phyloP scores from a whole-genome alignment of 30 jellyfish, hydroid and myxozoan genomes.

The Chrysaora quinquecirrha region DNA sequence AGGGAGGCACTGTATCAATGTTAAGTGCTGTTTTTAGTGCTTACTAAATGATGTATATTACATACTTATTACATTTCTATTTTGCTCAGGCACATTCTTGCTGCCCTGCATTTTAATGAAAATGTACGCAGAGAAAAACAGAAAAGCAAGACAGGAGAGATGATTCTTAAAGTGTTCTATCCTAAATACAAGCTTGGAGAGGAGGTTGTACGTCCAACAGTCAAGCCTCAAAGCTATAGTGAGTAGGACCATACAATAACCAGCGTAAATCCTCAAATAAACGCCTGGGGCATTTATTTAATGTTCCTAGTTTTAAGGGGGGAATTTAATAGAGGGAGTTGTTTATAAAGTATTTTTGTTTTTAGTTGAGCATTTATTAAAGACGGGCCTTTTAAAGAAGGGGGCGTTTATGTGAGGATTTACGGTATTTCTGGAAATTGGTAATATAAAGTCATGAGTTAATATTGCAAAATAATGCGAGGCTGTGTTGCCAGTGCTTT shows the following conservation, averaged over 20 bases:
- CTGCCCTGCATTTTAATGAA: slow-evolving; percentile 30
- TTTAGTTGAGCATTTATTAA: neutral
- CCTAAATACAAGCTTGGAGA: too few relatives aligned
- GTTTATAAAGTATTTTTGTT: neutral
- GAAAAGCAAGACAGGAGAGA: slow-evolving; percentile 18
- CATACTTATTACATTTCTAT: neutral
- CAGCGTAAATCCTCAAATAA: too few relatives aligned
- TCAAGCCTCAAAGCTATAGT: neutral
- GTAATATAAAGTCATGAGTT: neutral
- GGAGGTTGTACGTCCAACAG: slow-evolving; percentile 27
- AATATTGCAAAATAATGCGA: neutral
- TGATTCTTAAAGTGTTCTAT: slow-evolving; percentile 22
- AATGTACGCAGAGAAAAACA: slow-evolving; percentile 26
- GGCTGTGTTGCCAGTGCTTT: neutral
- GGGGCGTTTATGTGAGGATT: too few relatives aligned
- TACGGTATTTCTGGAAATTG: neutral
- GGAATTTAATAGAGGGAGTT: too few relatives aligned
- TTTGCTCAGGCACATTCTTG: slow-evolving; percentile 32
- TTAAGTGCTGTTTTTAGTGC: neutral
- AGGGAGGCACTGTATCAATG: neutral
- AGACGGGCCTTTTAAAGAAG: too few relatives aligned
- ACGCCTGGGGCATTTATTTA: too few relatives aligned
- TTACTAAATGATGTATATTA: neutral
- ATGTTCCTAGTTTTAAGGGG: neutral
- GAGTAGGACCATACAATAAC: too few relatives aligned